Evolutionary conservation across 2,888 invertebrate genomes (phyloP).

Genomic region (Boloria selene): DNA sequence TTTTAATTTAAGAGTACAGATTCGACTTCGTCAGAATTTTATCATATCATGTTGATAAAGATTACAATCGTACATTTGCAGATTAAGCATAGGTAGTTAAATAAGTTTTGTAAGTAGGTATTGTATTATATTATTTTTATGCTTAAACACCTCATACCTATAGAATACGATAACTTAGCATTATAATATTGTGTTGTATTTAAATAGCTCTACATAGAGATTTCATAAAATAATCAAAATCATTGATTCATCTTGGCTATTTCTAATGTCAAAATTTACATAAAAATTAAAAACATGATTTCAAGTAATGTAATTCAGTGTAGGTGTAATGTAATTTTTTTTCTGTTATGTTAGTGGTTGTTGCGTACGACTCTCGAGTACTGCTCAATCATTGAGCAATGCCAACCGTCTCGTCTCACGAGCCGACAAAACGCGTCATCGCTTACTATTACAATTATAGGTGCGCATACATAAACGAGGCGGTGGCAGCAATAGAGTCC

Average conservation of each 20-base stretch:
- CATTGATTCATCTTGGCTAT: not conserved
- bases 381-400: constrained; percentile 81
- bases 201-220: too few relatives aligned
- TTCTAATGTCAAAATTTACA: not conserved
- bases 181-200: too few relatives aligned
- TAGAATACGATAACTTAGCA: too few relatives aligned
- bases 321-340: constrained; percentile 37
- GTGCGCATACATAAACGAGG: constrained; percentile 72
- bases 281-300: not conserved
- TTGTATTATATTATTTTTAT: too few relatives aligned
- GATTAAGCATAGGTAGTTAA: too few relatives aligned
- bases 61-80: too few relatives aligned
- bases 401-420: constrained; percentile 80
- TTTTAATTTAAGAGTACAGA: too few relatives aligned
- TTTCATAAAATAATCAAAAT: constrained; percentile 1
- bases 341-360: constrained; percentile 54
- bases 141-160: too few relatives aligned
- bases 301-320: constrained; percentile 18
- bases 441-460: constrained; percentile 77
- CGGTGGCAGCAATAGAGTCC: constrained; percentile 76
- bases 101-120: too few relatives aligned
- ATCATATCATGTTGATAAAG: too few relatives aligned
- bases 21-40: too few relatives aligned
- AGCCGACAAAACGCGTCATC: constrained; percentile 80
- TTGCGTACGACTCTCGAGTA: constrained; percentile 71